Conservation (phyloP, 64 coral and sea anemone genomes). For the Pocillopora damicornis region DNA sequence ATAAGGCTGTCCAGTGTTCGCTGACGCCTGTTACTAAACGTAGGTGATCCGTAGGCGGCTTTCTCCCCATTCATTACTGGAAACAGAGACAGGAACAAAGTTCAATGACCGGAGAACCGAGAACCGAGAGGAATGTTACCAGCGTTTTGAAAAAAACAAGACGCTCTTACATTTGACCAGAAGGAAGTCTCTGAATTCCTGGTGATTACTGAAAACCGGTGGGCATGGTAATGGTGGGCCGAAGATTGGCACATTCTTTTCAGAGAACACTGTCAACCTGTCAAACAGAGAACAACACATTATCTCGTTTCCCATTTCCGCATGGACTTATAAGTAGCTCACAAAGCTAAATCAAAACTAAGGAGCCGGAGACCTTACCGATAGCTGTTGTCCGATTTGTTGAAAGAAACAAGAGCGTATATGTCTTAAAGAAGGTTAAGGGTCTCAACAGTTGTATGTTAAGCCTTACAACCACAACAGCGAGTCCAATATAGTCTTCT, state of each 20-base stretch:
- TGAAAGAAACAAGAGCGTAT: slow-evolving; percentile 89
- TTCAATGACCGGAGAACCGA: neutral
- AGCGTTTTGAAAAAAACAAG: neutral
- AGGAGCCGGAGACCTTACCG: slow-evolving; percentile 46
- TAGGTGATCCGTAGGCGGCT: slow-evolving; percentile 87
- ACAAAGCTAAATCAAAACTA: neutral
- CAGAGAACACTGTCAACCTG: slow-evolving; percentile 90
- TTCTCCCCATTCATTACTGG: slow-evolving; percentile 99
- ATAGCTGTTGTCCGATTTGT: slow-evolving; percentile 79
- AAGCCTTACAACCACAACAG: neutral
- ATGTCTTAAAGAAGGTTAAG: slow-evolving; percentile 83
- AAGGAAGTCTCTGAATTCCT: slow-evolving; percentile 93
- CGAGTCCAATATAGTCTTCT: neutral
- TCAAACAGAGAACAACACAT: slow-evolving; percentile 1
- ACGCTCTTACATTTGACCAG: slow-evolving; percentile 90
- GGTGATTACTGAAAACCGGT: slow-evolving; percentile 78
- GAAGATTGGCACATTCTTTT: slow-evolving; percentile 94
- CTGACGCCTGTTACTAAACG: slow-evolving; percentile 95
- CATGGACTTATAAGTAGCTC: neutral
- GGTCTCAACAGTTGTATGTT: neutral
- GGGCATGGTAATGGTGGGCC: slow-evolving; percentile 92
- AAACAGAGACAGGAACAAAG: neutral
- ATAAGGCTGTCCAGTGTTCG: slow-evolving; percentile 92
- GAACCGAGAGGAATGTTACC: neutral
- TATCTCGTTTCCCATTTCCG: neutral